Evolutionary conservation across 2,797 vertebrate species (phyloP).

Genomic region (Notolabrus celidotus): DNA sequence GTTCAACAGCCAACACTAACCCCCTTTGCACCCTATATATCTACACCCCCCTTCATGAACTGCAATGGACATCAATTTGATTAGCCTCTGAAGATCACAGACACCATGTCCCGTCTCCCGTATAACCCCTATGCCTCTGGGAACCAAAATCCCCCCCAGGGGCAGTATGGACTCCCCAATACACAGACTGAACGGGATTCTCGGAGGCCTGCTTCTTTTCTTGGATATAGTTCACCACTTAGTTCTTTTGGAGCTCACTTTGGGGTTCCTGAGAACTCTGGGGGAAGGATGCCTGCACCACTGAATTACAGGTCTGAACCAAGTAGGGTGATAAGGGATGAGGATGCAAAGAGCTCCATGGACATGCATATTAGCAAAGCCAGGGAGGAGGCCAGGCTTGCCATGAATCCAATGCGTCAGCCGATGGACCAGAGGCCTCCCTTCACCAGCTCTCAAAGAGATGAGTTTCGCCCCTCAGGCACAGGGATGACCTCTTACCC

Average conservation of each 20-base stretch:
- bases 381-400: constrained; percentile 73
- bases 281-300: constrained; percentile 36
- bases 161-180: constrained; percentile 47
- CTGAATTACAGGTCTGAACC: constrained; percentile 74
- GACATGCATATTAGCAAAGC: constrained; percentile 80
- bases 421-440: constrained; percentile 61
- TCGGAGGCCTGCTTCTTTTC: neutral
- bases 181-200: constrained; percentile 41
- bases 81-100: constrained; percentile 82
- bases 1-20: constrained; percentile 30
- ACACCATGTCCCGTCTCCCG: constrained; percentile 77
- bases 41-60: constrained; percentile 56
- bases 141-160: constrained; percentile 53
- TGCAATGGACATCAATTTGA: constrained; percentile 71
- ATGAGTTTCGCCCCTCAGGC: constrained; percentile 48
- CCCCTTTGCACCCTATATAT: neutral
- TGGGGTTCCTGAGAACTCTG: constrained; percentile 19
- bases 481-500: constrained; percentile 64
- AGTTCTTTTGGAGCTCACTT: constrained; percentile 46
- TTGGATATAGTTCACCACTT: constrained; percentile 68
- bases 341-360: constrained; percentile 70
- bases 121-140: constrained; percentile 87
- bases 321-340: constrained; percentile 62
- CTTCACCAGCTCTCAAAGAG: constrained; percentile 78
- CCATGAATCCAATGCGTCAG: constrained; percentile 80